A percentile compares a stretch with the other conserved stretches of the same genome.
These are phyloP conservation scores for Lacerta bilineata DNA, from an alignment of 2,797 vertebrate genomes.

Conservation along the genomic window DNA sequence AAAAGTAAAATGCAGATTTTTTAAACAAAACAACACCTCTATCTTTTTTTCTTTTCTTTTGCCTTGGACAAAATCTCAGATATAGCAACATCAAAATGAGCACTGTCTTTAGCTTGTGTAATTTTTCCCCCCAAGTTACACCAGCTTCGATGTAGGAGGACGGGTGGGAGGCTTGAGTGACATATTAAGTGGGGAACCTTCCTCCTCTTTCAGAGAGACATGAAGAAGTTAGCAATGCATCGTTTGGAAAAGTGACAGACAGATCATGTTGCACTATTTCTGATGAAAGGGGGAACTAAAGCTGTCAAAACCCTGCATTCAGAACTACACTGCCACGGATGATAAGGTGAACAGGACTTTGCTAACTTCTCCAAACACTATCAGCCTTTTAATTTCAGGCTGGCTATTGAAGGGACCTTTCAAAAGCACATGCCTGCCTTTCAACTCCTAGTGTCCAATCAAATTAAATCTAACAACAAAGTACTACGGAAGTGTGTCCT, in stretches of 20 bases:
- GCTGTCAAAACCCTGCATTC: constrained; percentile 75
- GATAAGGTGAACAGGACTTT: constrained; percentile 52
- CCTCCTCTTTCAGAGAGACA: constrained; percentile 74
- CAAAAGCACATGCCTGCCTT: constrained; percentile 57
- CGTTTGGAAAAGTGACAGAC: constrained; percentile 77
- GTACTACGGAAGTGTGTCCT: constrained; percentile 48
- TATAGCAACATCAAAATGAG: constrained; percentile 64
- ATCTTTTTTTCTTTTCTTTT: constrained; percentile 55
- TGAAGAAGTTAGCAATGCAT: constrained; percentile 73
- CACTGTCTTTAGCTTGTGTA: constrained; percentile 69
- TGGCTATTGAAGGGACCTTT: constrained; percentile 58
- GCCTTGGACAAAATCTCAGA: constrained; percentile 64
- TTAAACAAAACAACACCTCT: constrained; percentile 1
- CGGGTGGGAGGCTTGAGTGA: constrained; percentile 82
- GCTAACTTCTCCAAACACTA: constrained; percentile 67
- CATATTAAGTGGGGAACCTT: constrained; percentile 76
- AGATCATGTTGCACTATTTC: constrained; percentile 61
- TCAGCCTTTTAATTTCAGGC: constrained; percentile 63
- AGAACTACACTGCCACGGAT: constrained; percentile 57
- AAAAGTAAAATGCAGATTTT: constrained; percentile 20
- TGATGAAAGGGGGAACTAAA: constrained; percentile 71
- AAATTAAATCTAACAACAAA: constrained; percentile 61
- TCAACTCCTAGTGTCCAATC: constrained; percentile 70
- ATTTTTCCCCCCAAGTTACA: constrained; percentile 60
- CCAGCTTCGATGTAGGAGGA: constrained; percentile 67